Percentiles rank a stretch among this genome's conserved stretches.
phyloP scores from a whole-genome alignment of 2,797 vertebrate species.

The Eulemur rubriventer region DNA sequence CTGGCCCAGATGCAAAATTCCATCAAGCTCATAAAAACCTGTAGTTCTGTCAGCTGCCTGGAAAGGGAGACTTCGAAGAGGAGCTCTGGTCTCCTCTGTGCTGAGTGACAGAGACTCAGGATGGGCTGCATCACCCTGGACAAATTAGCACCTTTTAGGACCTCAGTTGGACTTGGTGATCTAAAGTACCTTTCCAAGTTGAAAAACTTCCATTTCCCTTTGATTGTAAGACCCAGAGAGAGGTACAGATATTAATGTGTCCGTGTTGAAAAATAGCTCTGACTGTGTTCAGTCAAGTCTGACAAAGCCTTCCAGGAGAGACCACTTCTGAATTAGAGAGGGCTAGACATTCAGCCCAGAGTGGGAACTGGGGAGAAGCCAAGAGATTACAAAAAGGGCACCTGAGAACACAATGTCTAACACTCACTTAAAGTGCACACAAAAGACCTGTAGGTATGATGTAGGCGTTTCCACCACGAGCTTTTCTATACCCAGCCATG shows the following conservation, averaged over 20 bases:
- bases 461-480: background rate
- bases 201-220: slow-evolving; percentile 16
- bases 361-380: background rate
- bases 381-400: background rate
- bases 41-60: background rate
- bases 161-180: background rate
- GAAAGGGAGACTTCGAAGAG: background rate
- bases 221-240: background rate
- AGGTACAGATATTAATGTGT: background rate
- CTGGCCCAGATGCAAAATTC: background rate
- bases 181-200: background rate
- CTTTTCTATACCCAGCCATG: background rate
- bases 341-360: background rate
- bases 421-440: background rate
- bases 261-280: background rate
- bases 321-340: background rate
- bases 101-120: background rate
- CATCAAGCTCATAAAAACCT: background rate
- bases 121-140: background rate
- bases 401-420: background rate
- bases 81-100: background rate
- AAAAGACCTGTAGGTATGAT: background rate
- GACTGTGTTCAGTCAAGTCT: background rate
- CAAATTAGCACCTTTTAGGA: background rate
- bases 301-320: background rate